Evolutionary conservation across 2,797 vertebrate genomes (phyloP).

Genomic region (Trachurus trachurus): DNA sequence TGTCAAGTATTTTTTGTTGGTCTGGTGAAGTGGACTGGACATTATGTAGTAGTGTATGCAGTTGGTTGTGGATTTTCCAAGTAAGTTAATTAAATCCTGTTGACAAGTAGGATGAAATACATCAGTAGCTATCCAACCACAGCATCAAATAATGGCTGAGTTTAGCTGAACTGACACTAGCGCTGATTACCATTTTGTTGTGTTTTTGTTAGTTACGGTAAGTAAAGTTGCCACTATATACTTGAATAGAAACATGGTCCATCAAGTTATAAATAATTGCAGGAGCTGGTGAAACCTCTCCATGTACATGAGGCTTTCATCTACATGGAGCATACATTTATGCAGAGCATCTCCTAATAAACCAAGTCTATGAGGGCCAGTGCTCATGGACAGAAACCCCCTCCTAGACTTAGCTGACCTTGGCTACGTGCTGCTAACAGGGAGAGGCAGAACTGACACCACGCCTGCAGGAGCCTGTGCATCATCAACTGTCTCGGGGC

Average conservation of each 20-base stretch:
- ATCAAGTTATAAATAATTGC: background rate
- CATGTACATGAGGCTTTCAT: background rate
- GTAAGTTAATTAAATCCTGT: too few relatives aligned
- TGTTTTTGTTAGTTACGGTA: background rate
- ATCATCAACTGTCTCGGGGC: constrained; percentile 40
- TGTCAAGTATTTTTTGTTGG: too few relatives aligned
- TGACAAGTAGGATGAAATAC: background rate
- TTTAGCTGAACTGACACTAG: background rate
- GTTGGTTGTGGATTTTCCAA: too few relatives aligned
- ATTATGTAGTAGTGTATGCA: background rate
- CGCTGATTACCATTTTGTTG: background rate
- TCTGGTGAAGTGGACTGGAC: background rate
- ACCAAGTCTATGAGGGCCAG: background rate
- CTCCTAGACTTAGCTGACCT: constrained; percentile 39
- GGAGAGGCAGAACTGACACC: constrained; percentile 12
- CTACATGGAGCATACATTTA: background rate
- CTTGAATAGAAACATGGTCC: background rate
- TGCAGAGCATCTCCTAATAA: constrained; percentile 7
- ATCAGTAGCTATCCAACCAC: background rate
- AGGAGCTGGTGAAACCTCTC: background rate
- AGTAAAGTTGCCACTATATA: too few relatives aligned
- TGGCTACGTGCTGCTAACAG: constrained; percentile 34
- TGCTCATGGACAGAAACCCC: background rate
- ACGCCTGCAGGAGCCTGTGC: constrained; percentile 29
- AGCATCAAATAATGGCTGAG: background rate